Evolutionary conservation across 2,888 invertebrate species (phyloP), one percentile per base, ranked within the genome.

Genomic region (Scaptomyza tumidula): DNA sequence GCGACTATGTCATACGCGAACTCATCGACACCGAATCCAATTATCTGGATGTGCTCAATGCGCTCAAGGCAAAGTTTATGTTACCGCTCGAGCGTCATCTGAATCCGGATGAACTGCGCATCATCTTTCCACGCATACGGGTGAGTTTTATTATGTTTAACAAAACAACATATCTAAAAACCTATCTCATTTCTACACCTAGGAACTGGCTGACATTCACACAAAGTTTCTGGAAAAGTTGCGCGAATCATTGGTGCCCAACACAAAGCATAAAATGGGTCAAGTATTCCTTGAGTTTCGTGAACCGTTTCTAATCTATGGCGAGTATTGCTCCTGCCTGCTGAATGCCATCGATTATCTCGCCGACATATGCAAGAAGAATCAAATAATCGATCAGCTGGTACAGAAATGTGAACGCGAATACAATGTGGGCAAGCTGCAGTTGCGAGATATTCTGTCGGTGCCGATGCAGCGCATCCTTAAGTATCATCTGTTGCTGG

Each of bases 381-480:
- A 91, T 76, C 88, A 89, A 72, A 86, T 89, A 33, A 90, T 92
- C 53, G 92, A 92, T 59, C 90, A 92, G 66, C 78, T 91, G 61
- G 92, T 92, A 45, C 91, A 92, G 97, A 96, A 96, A 93, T 98
- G 97, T 91, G 98, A 99, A 92, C 95, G 96, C 87, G 96, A 97
- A 90, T 98, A 98, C 87, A 98, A 98, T 92, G 97, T 98, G 86
- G 98, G 98, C 13, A 96, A 97, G 90, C 98, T 99, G 90, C 97
- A 98, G 92, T 93, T 99, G 79, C 94, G 98, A 52, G 99, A 99
- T 92, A 96, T 99, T 75, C 93, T 99, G 49, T 97, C 98, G 24
- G 98, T 99, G 74, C 99, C 99, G 45, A 98, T 99, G 98, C 99
- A 99, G 93, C 94, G 99, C 90, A 96, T 99, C 80, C 94, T 99